Evolutionary conservation across 2,797 vertebrate genomes (phyloP).

Genomic region (Pseudocheirus occidentalis): DNA sequence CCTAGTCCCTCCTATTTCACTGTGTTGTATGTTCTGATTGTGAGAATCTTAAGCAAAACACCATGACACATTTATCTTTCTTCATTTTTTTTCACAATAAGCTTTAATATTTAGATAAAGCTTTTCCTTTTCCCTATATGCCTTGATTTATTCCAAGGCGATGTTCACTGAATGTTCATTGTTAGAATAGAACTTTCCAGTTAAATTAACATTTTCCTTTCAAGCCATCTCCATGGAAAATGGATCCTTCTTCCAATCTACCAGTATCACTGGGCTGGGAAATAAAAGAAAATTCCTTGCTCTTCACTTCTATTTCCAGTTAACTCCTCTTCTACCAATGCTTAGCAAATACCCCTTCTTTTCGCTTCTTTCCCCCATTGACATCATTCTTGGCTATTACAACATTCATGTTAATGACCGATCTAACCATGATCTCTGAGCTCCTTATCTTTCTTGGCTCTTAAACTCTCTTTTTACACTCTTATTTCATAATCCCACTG

Average conservation of each 20-base stretch:
- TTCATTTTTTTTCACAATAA: constrained; percentile 2
- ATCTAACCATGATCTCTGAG: not conserved
- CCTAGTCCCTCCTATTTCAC: not conserved
- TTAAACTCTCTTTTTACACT: not conserved
- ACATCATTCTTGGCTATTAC: not conserved
- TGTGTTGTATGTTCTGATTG: not conserved
- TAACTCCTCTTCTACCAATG: not conserved
- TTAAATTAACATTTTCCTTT: constrained; percentile 12
- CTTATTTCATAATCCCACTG: not conserved
- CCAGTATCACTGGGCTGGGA: not conserved
- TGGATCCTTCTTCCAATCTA: not conserved
- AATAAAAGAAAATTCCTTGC: not conserved
- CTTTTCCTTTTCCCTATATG: not conserved
- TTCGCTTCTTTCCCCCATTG: not conserved
- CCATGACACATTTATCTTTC: not conserved
- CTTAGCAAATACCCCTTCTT: not conserved
- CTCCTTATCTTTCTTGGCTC: not conserved
- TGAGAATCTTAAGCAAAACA: not conserved
- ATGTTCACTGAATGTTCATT: not conserved
- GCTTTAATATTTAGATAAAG: not conserved
- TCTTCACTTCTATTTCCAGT: not conserved
- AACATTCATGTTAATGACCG: not conserved
- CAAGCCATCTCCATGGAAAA: not conserved
- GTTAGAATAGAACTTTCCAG: constrained; percentile 20
- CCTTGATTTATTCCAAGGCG: not conserved